Evolutionary conservation across 2,888 invertebrate species (phyloP).

Genomic region (Willowsia nigromaculata): DNA sequence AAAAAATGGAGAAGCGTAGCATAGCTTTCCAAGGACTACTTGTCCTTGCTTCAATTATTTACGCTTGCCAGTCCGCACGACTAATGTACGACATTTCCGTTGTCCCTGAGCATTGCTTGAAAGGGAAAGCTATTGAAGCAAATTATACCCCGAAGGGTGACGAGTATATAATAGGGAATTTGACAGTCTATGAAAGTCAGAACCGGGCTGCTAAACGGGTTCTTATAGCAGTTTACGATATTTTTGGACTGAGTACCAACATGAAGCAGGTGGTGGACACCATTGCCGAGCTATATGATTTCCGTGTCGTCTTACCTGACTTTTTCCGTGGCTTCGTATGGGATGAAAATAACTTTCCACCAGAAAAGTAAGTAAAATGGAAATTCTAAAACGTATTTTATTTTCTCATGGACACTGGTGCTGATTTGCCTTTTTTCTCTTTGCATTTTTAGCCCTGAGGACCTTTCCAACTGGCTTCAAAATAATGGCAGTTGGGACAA

Average conservation of each 20-base stretch:
- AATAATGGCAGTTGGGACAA: conserved; percentile 67
- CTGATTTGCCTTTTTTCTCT: background rate
- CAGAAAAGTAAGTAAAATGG: conserved; percentile 55
- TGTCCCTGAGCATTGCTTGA: conserved; percentile 49
- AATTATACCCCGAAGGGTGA: conserved; percentile 72
- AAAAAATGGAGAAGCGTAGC: background rate
- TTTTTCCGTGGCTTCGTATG: conserved; percentile 71
- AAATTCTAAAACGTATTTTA: background rate
- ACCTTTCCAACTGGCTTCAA: conserved; percentile 55
- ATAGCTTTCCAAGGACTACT: conserved; percentile 18
- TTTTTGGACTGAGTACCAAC: conserved; percentile 70
- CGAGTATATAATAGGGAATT: conserved; percentile 57
- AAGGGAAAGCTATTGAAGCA: conserved; percentile 62
- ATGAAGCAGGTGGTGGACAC: conserved; percentile 73
- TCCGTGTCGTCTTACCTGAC: conserved; percentile 74
- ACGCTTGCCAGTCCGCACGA: conserved; percentile 16
- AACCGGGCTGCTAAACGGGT: conserved; percentile 56
- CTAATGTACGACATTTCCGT: conserved; percentile 48
- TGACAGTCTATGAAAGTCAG: conserved; percentile 72
- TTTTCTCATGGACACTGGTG: no score
- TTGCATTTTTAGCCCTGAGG: conserved; percentile 61
- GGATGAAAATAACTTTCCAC: conserved; percentile 67
- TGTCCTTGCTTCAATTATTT: conserved; percentile 27
- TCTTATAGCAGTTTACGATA: conserved; percentile 75
- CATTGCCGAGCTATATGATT: conserved; percentile 66